These are phyloP conservation scores for Drosophila merina DNA, from an alignment of 2,888 invertebrate species.

Conservation along the genomic window DNA sequence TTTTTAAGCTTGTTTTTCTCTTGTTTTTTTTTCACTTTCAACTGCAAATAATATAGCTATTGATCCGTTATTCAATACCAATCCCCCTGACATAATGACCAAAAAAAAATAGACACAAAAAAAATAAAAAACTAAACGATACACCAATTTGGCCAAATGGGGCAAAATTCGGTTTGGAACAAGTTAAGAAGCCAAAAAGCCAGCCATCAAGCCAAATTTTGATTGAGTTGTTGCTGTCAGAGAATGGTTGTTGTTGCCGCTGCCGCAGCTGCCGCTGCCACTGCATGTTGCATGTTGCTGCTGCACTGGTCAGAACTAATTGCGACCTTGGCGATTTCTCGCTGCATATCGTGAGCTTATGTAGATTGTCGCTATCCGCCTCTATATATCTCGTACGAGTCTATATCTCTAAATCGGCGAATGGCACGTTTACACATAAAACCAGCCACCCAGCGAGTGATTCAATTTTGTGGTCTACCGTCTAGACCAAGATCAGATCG, in stretches of 20 bases:
- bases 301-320: constrained; percentile 66
- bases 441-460: not conserved
- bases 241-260: constrained; percentile 9
- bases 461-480: not conserved
- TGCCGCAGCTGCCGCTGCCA: constrained; percentile 10
- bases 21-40: not conserved
- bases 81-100: constrained; percentile 70
- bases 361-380: constrained; percentile 53
- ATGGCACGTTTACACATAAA: constrained; percentile 32
- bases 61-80: constrained; percentile 48
- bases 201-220: constrained; percentile 32
- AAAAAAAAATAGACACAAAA: constrained; percentile 19
- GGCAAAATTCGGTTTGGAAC: constrained; percentile 7
- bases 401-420: constrained; percentile 30
- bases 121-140: constrained; percentile 3
- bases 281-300: constrained; percentile 9
- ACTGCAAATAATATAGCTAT: constrained; percentile 25
- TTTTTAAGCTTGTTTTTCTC: not conserved
- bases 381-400: not conserved
- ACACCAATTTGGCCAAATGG: constrained; percentile 40
- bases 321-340: constrained; percentile 67
- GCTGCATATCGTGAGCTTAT: constrained; percentile 56
- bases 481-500: constrained; percentile 23
- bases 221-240: constrained; percentile 44
- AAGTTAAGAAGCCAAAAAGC: constrained; percentile 19